Percentiles rank a stretch among this genome's conserved stretches.
Conservation (phyloP, 2,797 vertebrate species). For the Dicrostonyx torquatus region DNA sequence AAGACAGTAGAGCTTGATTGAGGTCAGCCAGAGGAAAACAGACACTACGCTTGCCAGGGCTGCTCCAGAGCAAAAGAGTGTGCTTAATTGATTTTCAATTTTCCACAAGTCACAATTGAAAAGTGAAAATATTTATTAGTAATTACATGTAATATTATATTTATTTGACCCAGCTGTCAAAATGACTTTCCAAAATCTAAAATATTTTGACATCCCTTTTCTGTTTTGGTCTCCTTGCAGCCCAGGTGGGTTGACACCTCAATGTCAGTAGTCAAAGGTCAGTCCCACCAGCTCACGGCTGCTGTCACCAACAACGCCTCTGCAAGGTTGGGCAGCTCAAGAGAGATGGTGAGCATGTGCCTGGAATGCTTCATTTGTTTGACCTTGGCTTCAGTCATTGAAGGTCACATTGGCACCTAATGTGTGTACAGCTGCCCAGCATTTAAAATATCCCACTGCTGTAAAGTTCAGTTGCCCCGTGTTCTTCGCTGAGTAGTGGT, state of each 20-base stretch:
- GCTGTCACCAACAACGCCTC: rapidly evolving
- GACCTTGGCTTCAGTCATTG: not conserved
- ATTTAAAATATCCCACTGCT: not conserved
- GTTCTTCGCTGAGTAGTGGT: not conserved
- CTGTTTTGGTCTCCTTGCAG: not conserved
- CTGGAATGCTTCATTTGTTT: not conserved
- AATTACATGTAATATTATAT: not conserved
- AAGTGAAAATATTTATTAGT: not conserved
- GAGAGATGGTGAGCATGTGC: not conserved
- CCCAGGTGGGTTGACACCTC: not conserved
- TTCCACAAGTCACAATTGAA: not conserved
- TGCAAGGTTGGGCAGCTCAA: not conserved
- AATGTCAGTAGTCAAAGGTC: not conserved
- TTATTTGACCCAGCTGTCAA: not conserved
- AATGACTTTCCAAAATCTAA: not conserved
- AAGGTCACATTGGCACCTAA: not conserved
- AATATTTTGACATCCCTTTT: not conserved
- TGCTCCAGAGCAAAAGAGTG: not conserved
- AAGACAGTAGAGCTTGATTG: not conserved
- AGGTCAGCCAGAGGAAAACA: not conserved
- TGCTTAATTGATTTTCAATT: not conserved
- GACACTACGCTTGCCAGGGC: not conserved
- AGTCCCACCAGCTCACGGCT: rapidly evolving
- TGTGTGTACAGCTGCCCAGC: not conserved
- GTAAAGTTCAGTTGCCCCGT: not conserved